These are phyloP conservation scores for Pelmatolapia mariae DNA, from an alignment of 2,113 vertebrate species.

Conservation along the genomic window DNA sequence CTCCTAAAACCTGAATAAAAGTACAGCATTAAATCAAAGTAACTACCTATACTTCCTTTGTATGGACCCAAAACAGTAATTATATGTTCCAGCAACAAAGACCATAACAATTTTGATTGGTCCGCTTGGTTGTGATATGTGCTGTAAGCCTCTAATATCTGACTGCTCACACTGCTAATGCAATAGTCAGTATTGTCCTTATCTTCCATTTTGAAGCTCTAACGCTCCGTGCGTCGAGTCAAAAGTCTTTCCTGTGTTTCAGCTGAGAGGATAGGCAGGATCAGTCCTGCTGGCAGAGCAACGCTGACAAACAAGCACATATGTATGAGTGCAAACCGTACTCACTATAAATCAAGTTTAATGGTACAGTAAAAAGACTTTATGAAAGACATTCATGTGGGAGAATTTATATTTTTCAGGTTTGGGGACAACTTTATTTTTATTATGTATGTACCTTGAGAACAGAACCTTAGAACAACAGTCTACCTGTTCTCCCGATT, in stretches of 20 bases:
- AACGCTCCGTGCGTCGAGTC: not conserved
- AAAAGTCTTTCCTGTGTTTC: not conserved
- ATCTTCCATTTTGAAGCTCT: not conserved
- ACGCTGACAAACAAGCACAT: not conserved
- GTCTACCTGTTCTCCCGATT: not conserved
- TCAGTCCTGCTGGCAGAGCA: not conserved
- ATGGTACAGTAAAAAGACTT: not conserved
- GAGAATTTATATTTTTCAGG: not conserved
- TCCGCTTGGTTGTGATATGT: not conserved
- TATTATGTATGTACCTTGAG: not conserved
- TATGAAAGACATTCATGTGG: not conserved
- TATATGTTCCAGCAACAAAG: not conserved
- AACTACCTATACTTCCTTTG: not conserved
- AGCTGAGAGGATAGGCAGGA: not conserved
- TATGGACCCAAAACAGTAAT: not conserved
- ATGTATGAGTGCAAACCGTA: not conserved
- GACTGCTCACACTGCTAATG: not conserved
- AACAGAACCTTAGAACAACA: not conserved
- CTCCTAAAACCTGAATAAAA: not conserved
- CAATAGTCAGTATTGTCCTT: not conserved
- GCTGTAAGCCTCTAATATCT: not conserved
- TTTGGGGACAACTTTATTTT: not conserved
- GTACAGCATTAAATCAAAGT: not conserved
- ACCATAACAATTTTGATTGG: not conserved
- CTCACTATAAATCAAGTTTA: not conserved